A percentile compares a stretch with the other conserved stretches of the same genome.
Evolutionary conservation across 1,140 invertebrate species (phyloP).

Genomic region (Drosophila fuyamai): DNA sequence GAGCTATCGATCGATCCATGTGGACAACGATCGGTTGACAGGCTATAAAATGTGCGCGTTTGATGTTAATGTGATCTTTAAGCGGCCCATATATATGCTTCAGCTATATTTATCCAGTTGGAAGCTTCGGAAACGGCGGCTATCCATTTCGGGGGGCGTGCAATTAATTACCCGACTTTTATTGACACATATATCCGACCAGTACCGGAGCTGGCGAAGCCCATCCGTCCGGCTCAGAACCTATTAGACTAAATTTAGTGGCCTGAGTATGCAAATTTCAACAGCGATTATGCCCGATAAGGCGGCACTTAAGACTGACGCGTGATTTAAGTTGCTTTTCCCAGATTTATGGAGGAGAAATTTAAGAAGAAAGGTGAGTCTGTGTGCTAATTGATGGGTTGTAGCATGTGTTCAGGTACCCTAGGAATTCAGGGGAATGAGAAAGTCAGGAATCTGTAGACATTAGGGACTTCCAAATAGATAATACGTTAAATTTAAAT

Average conservation of each 20-base stretch:
- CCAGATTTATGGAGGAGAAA: constrained; percentile 38
- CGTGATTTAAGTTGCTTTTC: constrained; percentile 38
- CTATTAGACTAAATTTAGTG: constrained; percentile 69
- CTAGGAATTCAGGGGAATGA: background rate
- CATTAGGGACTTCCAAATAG: background rate
- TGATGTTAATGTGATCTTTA: constrained; percentile 65
- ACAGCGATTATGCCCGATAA: constrained; percentile 45
- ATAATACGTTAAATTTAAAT: background rate
- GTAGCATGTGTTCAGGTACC: constrained; percentile 36
- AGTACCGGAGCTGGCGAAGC: constrained; percentile 1
- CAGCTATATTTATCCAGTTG: constrained; percentile 3
- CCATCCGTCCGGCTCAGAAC: constrained; percentile 38
- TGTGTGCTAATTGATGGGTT: constrained; percentile 42
- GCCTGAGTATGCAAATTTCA: constrained; percentile 67
- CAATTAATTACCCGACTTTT: constrained; percentile 43
- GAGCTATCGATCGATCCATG: constrained; percentile 38
- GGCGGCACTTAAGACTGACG: constrained; percentile 48
- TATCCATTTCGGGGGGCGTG: constrained; percentile 36
- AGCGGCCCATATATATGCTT: constrained; percentile 21
- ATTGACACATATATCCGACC: constrained; percentile 43
- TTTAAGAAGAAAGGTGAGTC: constrained; percentile 34
- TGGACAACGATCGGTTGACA: constrained; percentile 43
- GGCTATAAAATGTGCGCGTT: constrained; percentile 70
- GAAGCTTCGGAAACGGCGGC: constrained; percentile 36
- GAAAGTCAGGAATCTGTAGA: background rate